These are phyloP conservation scores for Blennius ocellaris DNA, from an alignment of 2,113 vertebrate species.

Conservation along the genomic window DNA sequence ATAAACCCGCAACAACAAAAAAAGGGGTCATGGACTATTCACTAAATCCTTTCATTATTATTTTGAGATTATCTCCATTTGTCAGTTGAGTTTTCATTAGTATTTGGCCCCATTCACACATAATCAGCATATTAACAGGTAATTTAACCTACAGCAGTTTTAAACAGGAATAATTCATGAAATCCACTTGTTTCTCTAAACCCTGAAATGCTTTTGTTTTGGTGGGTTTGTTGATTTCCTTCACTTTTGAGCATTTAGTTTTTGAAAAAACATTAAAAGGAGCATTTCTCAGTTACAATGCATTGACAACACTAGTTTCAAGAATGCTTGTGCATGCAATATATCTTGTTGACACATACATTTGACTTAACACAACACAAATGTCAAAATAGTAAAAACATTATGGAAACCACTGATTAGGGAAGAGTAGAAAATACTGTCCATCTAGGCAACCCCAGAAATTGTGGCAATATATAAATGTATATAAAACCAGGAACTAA, in stretches of 20 bases:
- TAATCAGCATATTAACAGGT: conserved; percentile 13
- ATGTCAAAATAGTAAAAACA: too few relatives aligned
- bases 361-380: neutral
- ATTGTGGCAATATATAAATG: too few relatives aligned
- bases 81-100: conserved; percentile 22
- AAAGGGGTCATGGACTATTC: conserved; percentile 32
- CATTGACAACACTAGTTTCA: neutral
- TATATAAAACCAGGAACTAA: too few relatives aligned
- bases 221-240: conserved; percentile 1
- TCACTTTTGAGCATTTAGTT: conserved; percentile 6
- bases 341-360: neutral
- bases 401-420: too few relatives aligned
- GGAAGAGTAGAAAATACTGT: too few relatives aligned
- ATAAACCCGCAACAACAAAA: conserved; percentile 48
- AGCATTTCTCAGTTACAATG: neutral
- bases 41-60: conserved; percentile 38
- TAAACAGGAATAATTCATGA: neutral
- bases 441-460: too few relatives aligned
- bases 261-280: neutral
- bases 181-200: neutral
- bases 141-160: neutral
- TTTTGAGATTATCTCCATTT: conserved; percentile 36
- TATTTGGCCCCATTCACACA: conserved; percentile 3
- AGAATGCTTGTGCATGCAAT: neutral
- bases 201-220: too few relatives aligned